Base-by-base conservation (phyloP, 2,113 vertebrate genomes). In the Limanda limanda region DNA sequence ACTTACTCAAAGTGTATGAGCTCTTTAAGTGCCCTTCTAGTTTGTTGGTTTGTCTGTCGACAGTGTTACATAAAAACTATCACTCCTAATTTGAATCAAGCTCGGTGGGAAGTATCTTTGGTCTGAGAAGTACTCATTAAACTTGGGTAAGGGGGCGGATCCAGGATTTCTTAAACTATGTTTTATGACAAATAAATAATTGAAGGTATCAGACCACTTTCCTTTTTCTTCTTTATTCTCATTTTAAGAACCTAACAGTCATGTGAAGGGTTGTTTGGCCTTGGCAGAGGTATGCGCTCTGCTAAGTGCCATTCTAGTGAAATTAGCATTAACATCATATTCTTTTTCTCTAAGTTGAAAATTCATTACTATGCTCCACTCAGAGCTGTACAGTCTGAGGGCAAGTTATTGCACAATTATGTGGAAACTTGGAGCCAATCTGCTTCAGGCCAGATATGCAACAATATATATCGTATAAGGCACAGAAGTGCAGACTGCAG, bases 381-480 rank as follows among this genome's bases (percentile, higher is more conserved):
- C 54, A 47, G 55, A 55, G 20, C 56, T 54, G 51, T 57, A 48
- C 64, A 60, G 54, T 65, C 61, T 60, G 31, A 68, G 47, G 57
- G 42, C 21, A 64, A 23, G 21, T 79, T 45, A 61, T 68, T 56
- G 51, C 14, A 54, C 51, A 54, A 54, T 54, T 54, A 51, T 69
- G n/a, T 56, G 65, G 65, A 54, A 69, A 37, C 9, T 51, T 55
- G 20, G 51, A 72, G 20, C 57, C n/a, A 42, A 54, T 20, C 20
- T 56, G 35, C 68, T 24, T 60, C 20, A 54, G 27, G 24, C 35
- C 13, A 37, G 37, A 67, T 54, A 54, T 18, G 68, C 59, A 82
- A 27, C 25, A 24, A 23, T 31, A 67, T 17, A 55, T 57, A 59
- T 42, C 13, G 76, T 78, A 68, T 27, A 9, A 68, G 55, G 18